A percentile compares a stretch with the other conserved stretches of the same genome.
Evolutionary conservation across 2,113 vertebrate genomes (phyloP).

Genomic region (Danionella cerebrum): DNA sequence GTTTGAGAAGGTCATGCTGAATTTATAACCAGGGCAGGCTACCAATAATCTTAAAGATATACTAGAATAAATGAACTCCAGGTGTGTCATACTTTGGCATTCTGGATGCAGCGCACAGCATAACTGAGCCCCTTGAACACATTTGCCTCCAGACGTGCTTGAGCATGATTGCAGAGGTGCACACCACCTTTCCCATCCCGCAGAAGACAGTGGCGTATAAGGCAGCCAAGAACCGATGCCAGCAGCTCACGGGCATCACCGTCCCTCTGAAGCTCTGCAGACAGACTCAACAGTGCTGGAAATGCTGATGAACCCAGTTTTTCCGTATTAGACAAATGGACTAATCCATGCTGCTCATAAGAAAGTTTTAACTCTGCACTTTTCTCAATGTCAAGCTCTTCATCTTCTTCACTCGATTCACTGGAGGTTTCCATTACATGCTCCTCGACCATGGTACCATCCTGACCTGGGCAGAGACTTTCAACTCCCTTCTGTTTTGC

Average conservation of each 20-base stretch:
- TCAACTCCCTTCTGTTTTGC: slow-evolving; percentile 47
- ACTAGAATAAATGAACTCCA: neutral
- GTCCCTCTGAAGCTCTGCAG: slow-evolving; percentile 79
- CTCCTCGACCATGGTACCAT: slow-evolving; percentile 54
- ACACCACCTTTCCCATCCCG: slow-evolving; percentile 76
- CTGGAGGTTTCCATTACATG: slow-evolving; percentile 64
- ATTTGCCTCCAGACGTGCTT: slow-evolving; percentile 75
- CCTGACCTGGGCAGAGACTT: slow-evolving; percentile 40
- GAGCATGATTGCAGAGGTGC: slow-evolving; percentile 72
- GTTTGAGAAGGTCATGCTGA: too few relatives aligned
- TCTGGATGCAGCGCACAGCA: slow-evolving; percentile 75
- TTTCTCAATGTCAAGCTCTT: slow-evolving; percentile 58
- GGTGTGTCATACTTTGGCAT: slow-evolving; percentile 66
- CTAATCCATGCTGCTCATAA: slow-evolving; percentile 67
- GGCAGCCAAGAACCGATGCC: slow-evolving; percentile 69
- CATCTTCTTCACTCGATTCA: slow-evolving; percentile 64
- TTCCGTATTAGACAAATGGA: slow-evolving; percentile 59
- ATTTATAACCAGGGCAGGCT: too few relatives aligned
- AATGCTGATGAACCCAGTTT: slow-evolving; percentile 50
- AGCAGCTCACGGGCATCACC: slow-evolving; percentile 68
- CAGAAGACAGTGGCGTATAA: slow-evolving; percentile 77
- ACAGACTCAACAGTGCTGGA: slow-evolving; percentile 66
- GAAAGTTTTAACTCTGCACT: slow-evolving; percentile 55
- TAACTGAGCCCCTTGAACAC: slow-evolving; percentile 76
- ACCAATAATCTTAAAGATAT: too few relatives aligned